Conservation (phyloP, 1,140 invertebrate species). For the Megalopta genalis region DNA sequence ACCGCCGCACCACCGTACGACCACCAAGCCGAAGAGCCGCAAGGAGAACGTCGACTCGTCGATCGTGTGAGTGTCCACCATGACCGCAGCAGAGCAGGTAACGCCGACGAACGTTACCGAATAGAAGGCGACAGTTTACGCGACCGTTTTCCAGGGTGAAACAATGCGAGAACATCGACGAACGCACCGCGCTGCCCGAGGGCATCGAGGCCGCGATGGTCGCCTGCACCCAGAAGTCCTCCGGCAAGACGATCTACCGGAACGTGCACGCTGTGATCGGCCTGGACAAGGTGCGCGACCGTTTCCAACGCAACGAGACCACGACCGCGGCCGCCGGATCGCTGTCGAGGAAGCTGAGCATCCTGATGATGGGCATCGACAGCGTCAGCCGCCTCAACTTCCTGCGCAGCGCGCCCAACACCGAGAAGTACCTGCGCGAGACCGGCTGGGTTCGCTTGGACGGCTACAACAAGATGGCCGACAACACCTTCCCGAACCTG, state of each 20-base stretch:
- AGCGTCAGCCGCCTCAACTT: conserved; percentile 90
- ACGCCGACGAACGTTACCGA: background rate
- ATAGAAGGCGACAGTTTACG: background rate
- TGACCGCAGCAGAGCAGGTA: background rate
- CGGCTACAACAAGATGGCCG: conserved; percentile 86
- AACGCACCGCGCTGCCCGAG: conserved; percentile 69
- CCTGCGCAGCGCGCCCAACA: conserved; percentile 87
- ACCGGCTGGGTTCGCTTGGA: conserved; percentile 81
- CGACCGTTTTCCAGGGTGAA: conserved; percentile 70
- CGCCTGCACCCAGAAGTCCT: conserved; percentile 69
- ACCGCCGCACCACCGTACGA: too few species aligned
- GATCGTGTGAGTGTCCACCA: conserved; percentile 77
- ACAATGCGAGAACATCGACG: conserved; percentile 75
- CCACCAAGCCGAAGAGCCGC: too few species aligned
- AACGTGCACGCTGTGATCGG: conserved; percentile 80
- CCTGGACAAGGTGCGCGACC: conserved; percentile 71
- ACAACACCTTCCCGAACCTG: conserved; percentile 91
- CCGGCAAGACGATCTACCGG: conserved; percentile 73
- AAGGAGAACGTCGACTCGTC: conserved; percentile 71
- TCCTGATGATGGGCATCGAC: conserved; percentile 90
- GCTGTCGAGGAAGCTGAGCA: conserved; percentile 79
- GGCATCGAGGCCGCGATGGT: conserved; percentile 77
- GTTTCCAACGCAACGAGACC: conserved; percentile 31
- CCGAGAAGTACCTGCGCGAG: conserved; percentile 83
- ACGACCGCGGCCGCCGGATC: background rate